These are phyloP conservation scores for Lasiurus cinereus DNA, from an alignment of 2,113 vertebrate genomes.

Conservation along the genomic window DNA sequence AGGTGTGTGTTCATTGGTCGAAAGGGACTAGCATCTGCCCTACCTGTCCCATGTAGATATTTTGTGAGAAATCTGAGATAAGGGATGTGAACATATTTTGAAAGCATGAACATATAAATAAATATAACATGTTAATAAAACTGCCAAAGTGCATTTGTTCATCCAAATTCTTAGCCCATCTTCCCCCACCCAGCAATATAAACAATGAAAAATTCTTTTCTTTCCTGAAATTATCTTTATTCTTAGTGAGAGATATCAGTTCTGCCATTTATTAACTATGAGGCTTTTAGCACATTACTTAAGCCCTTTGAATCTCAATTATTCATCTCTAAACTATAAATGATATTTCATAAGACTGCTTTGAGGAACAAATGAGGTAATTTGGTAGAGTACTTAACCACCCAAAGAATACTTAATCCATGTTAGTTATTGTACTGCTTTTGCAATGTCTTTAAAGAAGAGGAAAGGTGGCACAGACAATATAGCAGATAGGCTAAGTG, in stretches of 20 bases:
- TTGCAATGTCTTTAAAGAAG: slow-evolving; percentile 41
- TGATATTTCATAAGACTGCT: slow-evolving; percentile 31
- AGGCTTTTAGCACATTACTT: slow-evolving; percentile 1
- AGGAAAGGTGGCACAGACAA: slow-evolving; percentile 28
- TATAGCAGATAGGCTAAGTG: neutral
- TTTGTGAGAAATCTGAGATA: slow-evolving; percentile 48
- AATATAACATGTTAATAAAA: slow-evolving; percentile 5
- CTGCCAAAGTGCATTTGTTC: slow-evolving; percentile 42
- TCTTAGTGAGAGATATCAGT: neutral
- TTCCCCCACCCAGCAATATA: neutral
- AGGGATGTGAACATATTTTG: slow-evolving; percentile 6
- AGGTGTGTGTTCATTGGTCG: neutral
- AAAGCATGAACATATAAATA: slow-evolving; percentile 51
- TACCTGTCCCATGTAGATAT: neutral
- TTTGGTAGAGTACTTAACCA: neutral
- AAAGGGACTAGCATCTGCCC: neutral
- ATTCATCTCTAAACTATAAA: slow-evolving; percentile 41
- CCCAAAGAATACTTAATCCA: slow-evolving; percentile 18
- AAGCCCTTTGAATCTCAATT: slow-evolving; percentile 52
- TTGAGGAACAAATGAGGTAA: slow-evolving; percentile 25
- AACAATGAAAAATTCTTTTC: neutral
- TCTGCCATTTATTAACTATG: neutral
- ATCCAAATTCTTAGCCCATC: neutral
- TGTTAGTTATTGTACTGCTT: neutral
- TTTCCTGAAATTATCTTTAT: slow-evolving; percentile 42